phyloP scores from a whole-genome alignment of 1,140 invertebrate species.

The Bombus haemorrhoidalis region DNA sequence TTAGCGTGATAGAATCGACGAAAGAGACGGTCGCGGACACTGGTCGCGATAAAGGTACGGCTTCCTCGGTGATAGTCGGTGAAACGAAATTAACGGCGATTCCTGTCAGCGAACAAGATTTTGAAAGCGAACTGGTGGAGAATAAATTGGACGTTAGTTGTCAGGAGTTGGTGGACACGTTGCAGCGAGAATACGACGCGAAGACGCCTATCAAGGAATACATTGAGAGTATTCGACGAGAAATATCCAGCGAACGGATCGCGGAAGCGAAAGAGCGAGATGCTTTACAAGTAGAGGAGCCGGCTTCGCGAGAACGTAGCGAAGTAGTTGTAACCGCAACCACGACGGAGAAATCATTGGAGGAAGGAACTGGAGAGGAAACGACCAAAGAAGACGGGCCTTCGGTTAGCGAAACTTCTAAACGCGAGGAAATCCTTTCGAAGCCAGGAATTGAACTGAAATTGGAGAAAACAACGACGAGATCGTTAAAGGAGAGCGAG shows the following conservation, averaged over 20 bases:
- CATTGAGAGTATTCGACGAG: neutral
- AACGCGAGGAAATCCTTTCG: neutral
- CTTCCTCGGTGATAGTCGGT: neutral
- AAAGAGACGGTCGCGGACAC: constrained; percentile 42
- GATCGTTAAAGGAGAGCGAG: neutral
- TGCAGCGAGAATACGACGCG: constrained; percentile 77
- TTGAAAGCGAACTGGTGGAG: constrained; percentile 78
- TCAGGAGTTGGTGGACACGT: constrained; percentile 78
- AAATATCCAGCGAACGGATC: neutral
- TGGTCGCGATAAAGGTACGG: neutral
- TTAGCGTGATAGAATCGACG: constrained; percentile 65
- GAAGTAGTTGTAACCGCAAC: neutral
- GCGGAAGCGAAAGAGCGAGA: constrained; percentile 20
- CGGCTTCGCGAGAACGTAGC: neutral
- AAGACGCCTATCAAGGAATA: constrained; percentile 76
- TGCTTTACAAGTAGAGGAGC: neutral
- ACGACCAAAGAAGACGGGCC: neutral
- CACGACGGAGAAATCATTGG: neutral
- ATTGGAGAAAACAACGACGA: constrained; percentile 19
- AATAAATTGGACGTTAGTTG: constrained; percentile 78
- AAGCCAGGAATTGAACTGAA: constrained; percentile 17
- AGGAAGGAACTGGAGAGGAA: neutral
- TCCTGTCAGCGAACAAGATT: constrained; percentile 73
- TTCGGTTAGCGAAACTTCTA: neutral
- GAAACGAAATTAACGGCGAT: constrained; percentile 74